Evolutionary conservation across 1,140 invertebrate genomes (phyloP).

Genomic region (Grapholita molesta): DNA sequence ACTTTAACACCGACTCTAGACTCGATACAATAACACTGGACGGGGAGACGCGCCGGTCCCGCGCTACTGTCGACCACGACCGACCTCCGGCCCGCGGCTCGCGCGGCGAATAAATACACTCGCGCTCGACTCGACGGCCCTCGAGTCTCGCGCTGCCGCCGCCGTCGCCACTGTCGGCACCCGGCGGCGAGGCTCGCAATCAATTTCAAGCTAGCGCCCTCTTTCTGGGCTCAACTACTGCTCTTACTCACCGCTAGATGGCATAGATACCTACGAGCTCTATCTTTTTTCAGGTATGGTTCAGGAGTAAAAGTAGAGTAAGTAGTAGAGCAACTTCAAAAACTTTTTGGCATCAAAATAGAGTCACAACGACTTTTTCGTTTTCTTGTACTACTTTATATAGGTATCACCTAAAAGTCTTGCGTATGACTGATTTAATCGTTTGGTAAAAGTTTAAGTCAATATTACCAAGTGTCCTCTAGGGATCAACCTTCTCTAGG

Average conservation of each 20-base stretch:
- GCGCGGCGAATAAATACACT: slow-evolving; percentile 68
- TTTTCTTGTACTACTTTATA: too few species aligned
- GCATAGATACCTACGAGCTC: too few species aligned
- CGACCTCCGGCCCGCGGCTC: slow-evolving; percentile 73
- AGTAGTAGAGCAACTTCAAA: too few species aligned
- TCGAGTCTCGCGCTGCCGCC: slow-evolving; percentile 20
- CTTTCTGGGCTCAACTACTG: slow-evolving; percentile 15
- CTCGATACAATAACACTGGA: slow-evolving; percentile 59
- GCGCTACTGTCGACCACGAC: slow-evolving; percentile 61
- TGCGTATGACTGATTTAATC: too few species aligned
- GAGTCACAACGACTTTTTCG: too few species aligned
- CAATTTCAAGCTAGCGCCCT: slow-evolving; percentile 27
- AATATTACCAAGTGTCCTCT: too few species aligned
- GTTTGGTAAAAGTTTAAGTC: too few species aligned
- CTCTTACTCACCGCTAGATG: background rate
- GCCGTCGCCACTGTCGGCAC: slow-evolving; percentile 13
- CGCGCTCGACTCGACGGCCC: slow-evolving; percentile 29
- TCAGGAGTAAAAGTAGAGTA: too few species aligned
- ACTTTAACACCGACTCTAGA: slow-evolving; percentile 61
- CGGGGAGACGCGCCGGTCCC: slow-evolving; percentile 67
- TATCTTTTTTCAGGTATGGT: too few species aligned
- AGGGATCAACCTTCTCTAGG: too few species aligned
- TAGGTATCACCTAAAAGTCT: too few species aligned
- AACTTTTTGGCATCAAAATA: too few species aligned
- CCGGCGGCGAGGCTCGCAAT: slow-evolving; percentile 21